Evolutionary conservation across 2,888 invertebrate species (phyloP), one percentile per base, ranked within the genome.

Genomic region (Trichacis sp.): DNA sequence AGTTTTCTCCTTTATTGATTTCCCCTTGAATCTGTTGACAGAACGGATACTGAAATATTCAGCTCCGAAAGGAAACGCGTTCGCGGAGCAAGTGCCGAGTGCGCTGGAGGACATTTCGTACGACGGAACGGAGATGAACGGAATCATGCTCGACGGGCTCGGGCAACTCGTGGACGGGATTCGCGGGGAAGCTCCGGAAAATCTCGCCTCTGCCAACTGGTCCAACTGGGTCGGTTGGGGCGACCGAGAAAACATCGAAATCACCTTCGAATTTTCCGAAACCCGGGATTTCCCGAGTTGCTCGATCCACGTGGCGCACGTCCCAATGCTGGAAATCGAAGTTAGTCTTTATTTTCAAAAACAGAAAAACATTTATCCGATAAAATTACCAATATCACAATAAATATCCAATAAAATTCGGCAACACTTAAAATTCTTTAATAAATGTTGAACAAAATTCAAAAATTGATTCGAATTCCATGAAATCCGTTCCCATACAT

Each of bases 211-310:
- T 15, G 60, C 87, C 85, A 77, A 65, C 49, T 69, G 72, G 18
- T 80, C 73, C 6, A 79, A 77, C 60, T 96, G 96, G 96, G 91
- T 96, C 2, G 96, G 96, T 19, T 96, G 96, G 96, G 90, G 89
- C 78, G 90, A 91, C 75, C 84, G 87, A 1, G 88, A 89, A 49
- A 90, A 90, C 46, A 86, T 96, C 6, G 90, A 92, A 74, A 87
- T 97, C 42, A 87, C 90, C 1, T 95, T 96, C 83, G 93, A 94
- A 82, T 96, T 96, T 83, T 91, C 91, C 70, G 87, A 88, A 51
- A 87, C 91, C 1, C 87, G 93, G 17, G 90, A 94, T 76, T 94
- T 96, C 82, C 87, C 73, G 18, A 81, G 77, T 59, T 83, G 80
- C 55, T 77, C 78, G 24, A 65, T 84, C 33, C 79, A 84, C 66